phyloP scores from a whole-genome alignment of 2,797 vertebrate species.

The Megaceryle alcyon region DNA sequence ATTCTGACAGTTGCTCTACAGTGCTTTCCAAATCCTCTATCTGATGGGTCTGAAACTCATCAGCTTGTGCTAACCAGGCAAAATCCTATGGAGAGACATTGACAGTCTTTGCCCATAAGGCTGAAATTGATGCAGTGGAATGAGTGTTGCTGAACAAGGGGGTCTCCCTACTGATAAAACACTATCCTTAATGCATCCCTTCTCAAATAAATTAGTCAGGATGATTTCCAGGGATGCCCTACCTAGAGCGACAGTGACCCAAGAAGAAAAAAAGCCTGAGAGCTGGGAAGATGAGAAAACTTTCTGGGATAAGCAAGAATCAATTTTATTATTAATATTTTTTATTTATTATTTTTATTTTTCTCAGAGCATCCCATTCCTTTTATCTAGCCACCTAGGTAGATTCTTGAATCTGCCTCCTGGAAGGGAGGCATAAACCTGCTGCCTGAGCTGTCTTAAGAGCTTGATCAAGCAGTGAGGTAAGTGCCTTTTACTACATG shows the following conservation, averaged over 20 bases:
- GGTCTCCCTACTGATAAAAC: not conserved
- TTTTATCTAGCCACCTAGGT: slow-evolving; percentile 42
- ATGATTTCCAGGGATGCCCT: not conserved
- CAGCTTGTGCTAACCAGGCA: not conserved
- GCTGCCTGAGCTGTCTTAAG: slow-evolving; percentile 64
- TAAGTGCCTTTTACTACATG: slow-evolving; percentile 68
- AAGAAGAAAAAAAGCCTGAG: not conserved
- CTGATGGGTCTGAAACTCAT: not conserved
- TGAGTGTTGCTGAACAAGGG: not conserved
- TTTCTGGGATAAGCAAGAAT: not conserved
- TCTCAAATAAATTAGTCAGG: not conserved
- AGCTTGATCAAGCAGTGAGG: slow-evolving; percentile 69
- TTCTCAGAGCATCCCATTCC: not conserved
- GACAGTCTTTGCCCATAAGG: not conserved
- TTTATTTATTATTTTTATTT: not conserved
- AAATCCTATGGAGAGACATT: not conserved
- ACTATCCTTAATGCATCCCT: not conserved
- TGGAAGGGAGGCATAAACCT: slow-evolving; percentile 57
- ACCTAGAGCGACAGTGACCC: not conserved
- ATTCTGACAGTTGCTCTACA: not conserved
- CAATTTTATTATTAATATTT: not conserved
- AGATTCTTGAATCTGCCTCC: slow-evolving; percentile 67
- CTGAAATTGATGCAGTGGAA: not conserved
- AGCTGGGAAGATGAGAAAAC: not conserved
- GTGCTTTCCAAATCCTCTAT: not conserved